Conservation (phyloP, 2,113 vertebrate species). For the Myotis brandtii region DNA sequence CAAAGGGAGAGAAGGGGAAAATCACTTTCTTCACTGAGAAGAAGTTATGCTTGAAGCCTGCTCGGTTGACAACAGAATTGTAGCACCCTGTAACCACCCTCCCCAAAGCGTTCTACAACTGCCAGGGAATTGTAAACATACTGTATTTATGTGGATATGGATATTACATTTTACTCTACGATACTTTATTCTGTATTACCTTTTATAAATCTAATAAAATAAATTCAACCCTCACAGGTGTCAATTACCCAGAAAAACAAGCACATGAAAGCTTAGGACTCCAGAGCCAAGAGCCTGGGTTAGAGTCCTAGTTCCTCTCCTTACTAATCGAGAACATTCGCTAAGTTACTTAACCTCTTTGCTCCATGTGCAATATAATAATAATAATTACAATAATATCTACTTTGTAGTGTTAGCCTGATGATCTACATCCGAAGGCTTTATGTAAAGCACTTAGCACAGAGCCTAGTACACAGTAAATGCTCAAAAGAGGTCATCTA, state of each 20-base stretch:
- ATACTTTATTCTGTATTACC: neutral
- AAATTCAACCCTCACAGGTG: neutral
- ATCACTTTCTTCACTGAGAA: neutral
- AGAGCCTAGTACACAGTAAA: neutral
- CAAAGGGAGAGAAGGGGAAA: neutral
- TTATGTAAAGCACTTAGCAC: neutral
- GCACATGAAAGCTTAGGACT: neutral
- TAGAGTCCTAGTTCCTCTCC: neutral
- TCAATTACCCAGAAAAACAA: neutral
- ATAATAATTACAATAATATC: neutral
- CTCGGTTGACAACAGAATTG: neutral
- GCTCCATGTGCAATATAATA: neutral
- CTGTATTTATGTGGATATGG: neutral
- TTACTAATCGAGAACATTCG: neutral
- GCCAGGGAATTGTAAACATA: neutral
- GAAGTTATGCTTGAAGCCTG: neutral
- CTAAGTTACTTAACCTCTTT: neutral
- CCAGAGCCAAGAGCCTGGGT: neutral
- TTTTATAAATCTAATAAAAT: conserved; percentile 13
- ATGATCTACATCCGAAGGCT: neutral
- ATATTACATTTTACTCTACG: neutral
- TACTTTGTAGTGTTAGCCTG: neutral
- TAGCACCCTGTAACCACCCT: neutral
- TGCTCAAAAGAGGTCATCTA: neutral
- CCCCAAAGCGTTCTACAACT: neutral